phyloP scores from a whole-genome alignment of 2,113 vertebrate species.

The Hippocampus barbouri region DNA sequence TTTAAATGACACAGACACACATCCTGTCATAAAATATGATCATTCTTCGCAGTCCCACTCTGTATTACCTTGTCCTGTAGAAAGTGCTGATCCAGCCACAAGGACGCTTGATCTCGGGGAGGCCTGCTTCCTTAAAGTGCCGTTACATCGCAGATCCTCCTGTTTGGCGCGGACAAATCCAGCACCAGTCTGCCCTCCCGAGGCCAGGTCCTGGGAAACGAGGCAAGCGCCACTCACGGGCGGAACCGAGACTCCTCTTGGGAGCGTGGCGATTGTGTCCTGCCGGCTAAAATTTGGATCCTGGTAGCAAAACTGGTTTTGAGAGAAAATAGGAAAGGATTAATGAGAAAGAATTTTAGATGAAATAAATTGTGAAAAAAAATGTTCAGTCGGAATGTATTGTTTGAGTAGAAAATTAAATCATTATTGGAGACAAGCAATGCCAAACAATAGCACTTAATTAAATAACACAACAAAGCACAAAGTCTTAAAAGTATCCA shows the following conservation, averaged over 20 bases:
- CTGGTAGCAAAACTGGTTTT: conserved; percentile 90
- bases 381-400: background rate
- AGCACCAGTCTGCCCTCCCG: conserved; percentile 69
- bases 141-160: conserved; percentile 86
- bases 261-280: conserved; percentile 74
- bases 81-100: conserved; percentile 33
- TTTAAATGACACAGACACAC: background rate
- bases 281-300: conserved; percentile 81
- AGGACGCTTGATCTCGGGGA: conserved; percentile 67
- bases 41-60: background rate
- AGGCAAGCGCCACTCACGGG: conserved; percentile 61
- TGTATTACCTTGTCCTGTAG: conserved; percentile 49
- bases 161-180: conserved; percentile 55
- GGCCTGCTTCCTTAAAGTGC: conserved; percentile 84
- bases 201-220: conserved; percentile 73
- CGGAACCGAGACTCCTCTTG: conserved; percentile 68
- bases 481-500: background rate
- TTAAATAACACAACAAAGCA: background rate
- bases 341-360: background rate
- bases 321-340: conserved; percentile 8
- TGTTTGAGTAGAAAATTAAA: too few species aligned
- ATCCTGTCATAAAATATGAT: background rate
- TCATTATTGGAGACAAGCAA: background rate
- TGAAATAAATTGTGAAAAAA: background rate
- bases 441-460: background rate